Conservation (phyloP, 1,140 invertebrate genomes). For the Melanaphis sacchari region DNA sequence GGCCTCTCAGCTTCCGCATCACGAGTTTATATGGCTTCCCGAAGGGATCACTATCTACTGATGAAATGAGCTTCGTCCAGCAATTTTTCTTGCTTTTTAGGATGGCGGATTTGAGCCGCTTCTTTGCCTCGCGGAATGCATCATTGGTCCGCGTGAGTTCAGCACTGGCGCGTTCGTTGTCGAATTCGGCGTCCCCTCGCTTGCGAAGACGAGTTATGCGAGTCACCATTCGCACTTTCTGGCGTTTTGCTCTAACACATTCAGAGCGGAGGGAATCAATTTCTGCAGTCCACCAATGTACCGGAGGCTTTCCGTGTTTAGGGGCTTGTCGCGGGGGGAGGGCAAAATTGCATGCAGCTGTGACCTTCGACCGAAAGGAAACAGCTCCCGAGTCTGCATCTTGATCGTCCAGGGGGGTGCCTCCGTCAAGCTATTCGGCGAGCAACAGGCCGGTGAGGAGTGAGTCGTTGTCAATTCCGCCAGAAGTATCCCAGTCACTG, state of each 20-base stretch:
- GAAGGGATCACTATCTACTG: background rate
- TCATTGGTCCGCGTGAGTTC: background rate
- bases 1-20: background rate
- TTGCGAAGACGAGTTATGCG: background rate
- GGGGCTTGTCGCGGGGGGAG: background rate
- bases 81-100: background rate
- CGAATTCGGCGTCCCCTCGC: too few species aligned
- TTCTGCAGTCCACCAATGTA: background rate
- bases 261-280: background rate
- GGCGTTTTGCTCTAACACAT: background rate
- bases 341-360: background rate
- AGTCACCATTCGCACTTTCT: background rate
- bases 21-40: background rate
- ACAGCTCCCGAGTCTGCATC: too few species aligned
- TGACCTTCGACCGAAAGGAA: too few species aligned
- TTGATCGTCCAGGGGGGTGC: too few species aligned
- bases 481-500: too few species aligned
- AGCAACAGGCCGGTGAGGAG: too few species aligned
- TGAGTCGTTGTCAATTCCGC: too few species aligned
- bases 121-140: too few species aligned
- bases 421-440: too few species aligned
- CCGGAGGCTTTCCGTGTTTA: background rate
- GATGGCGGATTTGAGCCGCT: background rate
- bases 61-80: background rate
- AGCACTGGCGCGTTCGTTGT: too few species aligned